These are phyloP conservation scores for Noturus placidus DNA, from an alignment of 2,113 vertebrate genomes.

Conservation along the genomic window DNA sequence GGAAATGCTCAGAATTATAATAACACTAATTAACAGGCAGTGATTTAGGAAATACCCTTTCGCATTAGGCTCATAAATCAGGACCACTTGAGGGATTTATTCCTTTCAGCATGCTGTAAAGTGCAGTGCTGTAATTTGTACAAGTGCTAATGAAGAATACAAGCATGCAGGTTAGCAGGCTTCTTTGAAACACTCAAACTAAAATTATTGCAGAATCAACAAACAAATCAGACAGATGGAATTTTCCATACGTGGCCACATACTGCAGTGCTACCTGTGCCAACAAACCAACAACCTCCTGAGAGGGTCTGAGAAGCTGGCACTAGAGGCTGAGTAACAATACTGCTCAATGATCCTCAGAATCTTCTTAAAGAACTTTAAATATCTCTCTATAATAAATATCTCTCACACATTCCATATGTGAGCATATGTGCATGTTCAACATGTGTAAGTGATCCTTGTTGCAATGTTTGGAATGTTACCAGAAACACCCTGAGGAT, in stretches of 20 bases:
- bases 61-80: constrained; percentile 39
- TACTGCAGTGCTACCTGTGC: constrained; percentile 20
- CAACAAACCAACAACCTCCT: constrained; percentile 6
- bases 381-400: background rate
- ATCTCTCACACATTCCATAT: background rate
- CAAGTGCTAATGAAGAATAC: constrained; percentile 23
- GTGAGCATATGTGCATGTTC: background rate
- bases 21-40: constrained; percentile 40
- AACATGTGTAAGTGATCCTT: background rate
- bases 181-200: constrained; percentile 30
- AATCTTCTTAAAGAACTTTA: background rate
- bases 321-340: constrained; percentile 14
- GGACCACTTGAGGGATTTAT: constrained; percentile 24
- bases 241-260: constrained; percentile 41
- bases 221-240: constrained; percentile 41
- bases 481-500: background rate
- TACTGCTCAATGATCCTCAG: constrained; percentile 1
- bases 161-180: background rate
- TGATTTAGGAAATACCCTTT: constrained; percentile 39
- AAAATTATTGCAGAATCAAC: constrained; percentile 23
- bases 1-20: constrained; percentile 44
- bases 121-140: constrained; percentile 10
- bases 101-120: constrained; percentile 17
- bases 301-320: constrained; percentile 4
- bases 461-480: background rate